Evolutionary conservation across 2,888 invertebrate species (phyloP), one percentile per base, ranked within the genome.

Genomic region (Arctia plantaginis): DNA sequence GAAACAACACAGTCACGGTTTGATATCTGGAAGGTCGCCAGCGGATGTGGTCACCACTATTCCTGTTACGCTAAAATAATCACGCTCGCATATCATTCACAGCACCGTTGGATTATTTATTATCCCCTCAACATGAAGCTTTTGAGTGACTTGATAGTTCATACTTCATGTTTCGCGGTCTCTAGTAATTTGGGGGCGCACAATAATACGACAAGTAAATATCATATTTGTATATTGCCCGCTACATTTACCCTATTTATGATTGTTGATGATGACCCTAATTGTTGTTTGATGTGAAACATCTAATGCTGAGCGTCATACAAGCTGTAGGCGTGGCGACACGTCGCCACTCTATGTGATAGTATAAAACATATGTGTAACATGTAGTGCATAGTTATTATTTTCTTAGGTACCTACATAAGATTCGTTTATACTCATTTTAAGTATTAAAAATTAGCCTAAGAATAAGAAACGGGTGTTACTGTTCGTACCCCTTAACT

Each of bases 11-110:
- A 66, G 59, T 64, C 51, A 73, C 41, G 66, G 59, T 72, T 47
- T 67, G 75, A 74, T 73, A 77, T 44, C 78, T 86, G 85, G 85
- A 86, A 77, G 77, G 72, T 77, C 76, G 85, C 85, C 85, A 86
- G 78, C 72, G 35, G 65, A 74, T 81, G 81, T 80, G 78, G 72
- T 86, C 82, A 84, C 59, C 75, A 62, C 76, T 83, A 83, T 80
- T 80, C 41, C 41, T 66, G 74, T 66, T 51, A 65, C 59, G 69
- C 71, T 69, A 74, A 83, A 85, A 79, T 85, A 81, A 80, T 82
- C 66, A 59, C 74, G 33, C 18, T 51, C 51, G 55, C 71, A 68
- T 67, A 55, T 72, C 70, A 62, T 71, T 51, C 69, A 62, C 39
- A 10, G 59, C 1, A 41, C 59, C 44, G 41, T 39, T 41, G n/a